Evolutionary conservation across 1,140 invertebrate genomes (phyloP).

Genomic region (Meteorus sp.): DNA sequence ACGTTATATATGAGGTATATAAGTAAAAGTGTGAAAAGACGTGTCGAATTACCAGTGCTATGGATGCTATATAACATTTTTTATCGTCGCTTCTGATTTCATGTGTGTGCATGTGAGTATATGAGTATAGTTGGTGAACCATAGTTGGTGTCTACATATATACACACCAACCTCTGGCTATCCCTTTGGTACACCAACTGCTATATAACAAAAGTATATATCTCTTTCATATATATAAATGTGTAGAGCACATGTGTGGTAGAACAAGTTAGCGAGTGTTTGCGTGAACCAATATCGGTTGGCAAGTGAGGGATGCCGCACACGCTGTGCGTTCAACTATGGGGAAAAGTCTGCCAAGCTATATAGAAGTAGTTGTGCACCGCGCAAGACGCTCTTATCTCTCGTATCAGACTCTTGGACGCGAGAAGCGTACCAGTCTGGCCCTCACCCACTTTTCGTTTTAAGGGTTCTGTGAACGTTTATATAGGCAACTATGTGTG

Average conservation of each 20-base stretch:
- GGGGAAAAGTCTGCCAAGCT: slow-evolving; percentile 10
- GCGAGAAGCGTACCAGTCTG: slow-evolving; percentile 16
- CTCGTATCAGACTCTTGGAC: slow-evolving; percentile 14
- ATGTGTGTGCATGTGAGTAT: no score
- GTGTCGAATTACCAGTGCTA: background rate
- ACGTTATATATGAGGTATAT: background rate
- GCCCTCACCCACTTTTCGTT: no score
- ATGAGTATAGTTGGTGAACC: no score
- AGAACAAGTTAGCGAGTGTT: background rate
- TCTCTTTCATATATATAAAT: background rate
- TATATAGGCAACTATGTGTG: no score
- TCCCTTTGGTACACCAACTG: background rate
- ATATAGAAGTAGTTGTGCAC: background rate
- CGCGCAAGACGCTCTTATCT: slow-evolving; percentile 6
- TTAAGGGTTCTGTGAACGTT: no score
- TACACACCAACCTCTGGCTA: no score
- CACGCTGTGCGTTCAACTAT: slow-evolving; percentile 40
- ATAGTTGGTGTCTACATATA: no score
- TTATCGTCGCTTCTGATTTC: slow-evolving; percentile 19
- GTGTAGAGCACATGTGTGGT: slow-evolving; percentile 2
- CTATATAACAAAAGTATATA: background rate
- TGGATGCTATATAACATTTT: background rate
- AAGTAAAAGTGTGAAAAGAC: background rate
- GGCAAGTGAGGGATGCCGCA: slow-evolving; percentile 43
- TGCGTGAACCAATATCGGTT: slow-evolving; percentile 45